Evolutionary conservation across 2,797 vertebrate species (phyloP).

Genomic region (Enteromius anoplus): DNA sequence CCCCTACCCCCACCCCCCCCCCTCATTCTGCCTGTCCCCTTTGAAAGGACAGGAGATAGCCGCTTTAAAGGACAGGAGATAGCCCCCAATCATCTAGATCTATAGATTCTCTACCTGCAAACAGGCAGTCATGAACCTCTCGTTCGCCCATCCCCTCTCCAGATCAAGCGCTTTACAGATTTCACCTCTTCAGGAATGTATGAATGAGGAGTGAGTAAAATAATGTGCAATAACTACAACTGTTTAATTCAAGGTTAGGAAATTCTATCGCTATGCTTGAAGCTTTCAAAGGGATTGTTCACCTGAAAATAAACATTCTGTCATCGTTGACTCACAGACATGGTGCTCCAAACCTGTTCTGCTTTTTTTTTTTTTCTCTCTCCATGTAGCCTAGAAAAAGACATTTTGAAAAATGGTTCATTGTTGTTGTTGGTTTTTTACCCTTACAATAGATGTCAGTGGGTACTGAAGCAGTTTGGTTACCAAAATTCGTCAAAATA

Average conservation of each 20-base stretch:
- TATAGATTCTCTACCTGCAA: conserved; percentile 79
- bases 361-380: not conserved
- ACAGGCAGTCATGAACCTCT: conserved; percentile 65
- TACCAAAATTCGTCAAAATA: not conserved
- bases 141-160: conserved; percentile 44
- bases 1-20: conserved; percentile 67
- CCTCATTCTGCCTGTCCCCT: conserved; percentile 68
- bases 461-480: not conserved
- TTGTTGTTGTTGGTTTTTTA: not conserved
- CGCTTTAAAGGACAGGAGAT: conserved; percentile 80
- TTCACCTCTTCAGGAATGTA: conserved; percentile 34
- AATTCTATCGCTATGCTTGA: not conserved
- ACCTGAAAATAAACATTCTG: not conserved
- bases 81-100: conserved; percentile 78
- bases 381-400: not conserved
- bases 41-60: conserved; percentile 82
- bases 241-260: conserved; percentile 14
- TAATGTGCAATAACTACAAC: not conserved
- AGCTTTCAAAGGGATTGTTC: not conserved
- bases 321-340: not conserved
- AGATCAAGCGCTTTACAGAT: conserved; percentile 40
- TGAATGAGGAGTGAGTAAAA: conserved; percentile 5
- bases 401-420: not conserved
- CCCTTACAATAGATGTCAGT: not conserved
- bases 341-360: not conserved